Evolutionary conservation across 2,888 invertebrate genomes (phyloP).

Genomic region (Cistogaster globosa): DNA sequence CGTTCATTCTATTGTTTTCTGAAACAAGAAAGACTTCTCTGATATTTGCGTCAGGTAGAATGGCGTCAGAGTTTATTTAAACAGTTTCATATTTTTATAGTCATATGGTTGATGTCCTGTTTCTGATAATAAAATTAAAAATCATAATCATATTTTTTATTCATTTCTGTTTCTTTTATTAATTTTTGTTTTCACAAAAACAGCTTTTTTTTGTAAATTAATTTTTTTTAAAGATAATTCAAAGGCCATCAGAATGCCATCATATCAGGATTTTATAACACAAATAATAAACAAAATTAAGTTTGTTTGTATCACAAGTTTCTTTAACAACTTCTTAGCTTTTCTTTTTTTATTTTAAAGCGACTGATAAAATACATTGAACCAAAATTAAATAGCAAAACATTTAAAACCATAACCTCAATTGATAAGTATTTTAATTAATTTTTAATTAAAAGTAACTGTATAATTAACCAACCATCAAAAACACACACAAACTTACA

Average conservation of each 20-base stretch:
- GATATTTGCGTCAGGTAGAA: slow-evolving; percentile 34
- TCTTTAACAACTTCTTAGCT: neutral
- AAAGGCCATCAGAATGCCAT: too few relatives aligned
- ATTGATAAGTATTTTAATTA: slow-evolving; percentile 70
- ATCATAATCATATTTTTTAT: slow-evolving; percentile 31
- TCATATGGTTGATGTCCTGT: slow-evolving; percentile 12
- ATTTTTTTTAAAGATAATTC: too few relatives aligned
- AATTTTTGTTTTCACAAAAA: slow-evolving; percentile 15
- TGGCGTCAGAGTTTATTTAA: slow-evolving; percentile 34
- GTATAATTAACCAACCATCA: slow-evolving; percentile 59
- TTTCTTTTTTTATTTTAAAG: neutral
- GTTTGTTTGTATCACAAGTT: too few relatives aligned
- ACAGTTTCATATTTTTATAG: slow-evolving; percentile 10
- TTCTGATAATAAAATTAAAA: slow-evolving; percentile 16
- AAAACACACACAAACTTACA: slow-evolving; percentile 12
- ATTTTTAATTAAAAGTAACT: slow-evolving; percentile 48
- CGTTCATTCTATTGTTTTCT: slow-evolving; percentile 18
- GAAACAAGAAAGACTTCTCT: neutral
- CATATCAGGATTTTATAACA: neutral
- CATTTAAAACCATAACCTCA: slow-evolving; percentile 60
- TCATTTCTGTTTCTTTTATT: neutral
- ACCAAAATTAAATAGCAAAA: slow-evolving; percentile 30
- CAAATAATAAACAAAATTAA: neutral
- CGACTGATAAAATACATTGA: slow-evolving; percentile 34
- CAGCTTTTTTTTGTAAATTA: neutral